Base-by-base conservation (phyloP, 2,797 vertebrate species). In the Apogon talboti region DNA sequence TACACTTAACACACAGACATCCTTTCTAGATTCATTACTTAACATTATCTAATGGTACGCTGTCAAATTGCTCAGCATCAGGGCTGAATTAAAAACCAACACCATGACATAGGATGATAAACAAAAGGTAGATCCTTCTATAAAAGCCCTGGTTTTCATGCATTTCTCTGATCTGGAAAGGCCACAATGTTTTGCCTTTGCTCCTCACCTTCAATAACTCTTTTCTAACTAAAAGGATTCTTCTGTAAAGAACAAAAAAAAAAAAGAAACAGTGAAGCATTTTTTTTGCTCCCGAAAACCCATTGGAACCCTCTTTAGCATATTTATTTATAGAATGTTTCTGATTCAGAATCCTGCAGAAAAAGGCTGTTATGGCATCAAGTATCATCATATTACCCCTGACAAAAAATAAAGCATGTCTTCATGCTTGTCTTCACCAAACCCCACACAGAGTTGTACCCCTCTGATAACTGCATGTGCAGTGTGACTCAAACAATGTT, bases 251-350 rank as follows among this genome's bases (percentile, higher is more conserved):
- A 67, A 52, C 2, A 21, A 21, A 21, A 56, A 59, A 75, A 60
- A 53, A 41, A 61, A 43, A 35, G 14, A 57, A 77, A 67, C 56
- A 55, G 56, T 64, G 67, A 87, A 74, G 50, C 24, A 2, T 37
- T 50, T 57, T 53, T 43, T 42, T 45, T 41, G 18, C 38, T 50
- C 35, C 60, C 46, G 19, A 50, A 87, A 83, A 73, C 61, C 67
- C 74, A 79, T 49, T 15, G 62, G 70, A 83, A 81, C 51, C 52
- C 44, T 44, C 78, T 88, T 87, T 87, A 83, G 72, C 80, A 82
- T 73, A 82, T 84, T 81, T 89, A 91, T 90, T 88, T 82, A 84
- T 89, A 89, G 75, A 58, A 44, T 42, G 51, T 86, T 81, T 83
- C 66, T 83, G 75, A 86, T 84, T 81, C 83, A 57, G 54, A 78